A percentile compares a stretch with the other conserved stretches of the same genome.
Conservation (phyloP, 2,888 invertebrate genomes). For the Lysandra bellargus region DNA sequence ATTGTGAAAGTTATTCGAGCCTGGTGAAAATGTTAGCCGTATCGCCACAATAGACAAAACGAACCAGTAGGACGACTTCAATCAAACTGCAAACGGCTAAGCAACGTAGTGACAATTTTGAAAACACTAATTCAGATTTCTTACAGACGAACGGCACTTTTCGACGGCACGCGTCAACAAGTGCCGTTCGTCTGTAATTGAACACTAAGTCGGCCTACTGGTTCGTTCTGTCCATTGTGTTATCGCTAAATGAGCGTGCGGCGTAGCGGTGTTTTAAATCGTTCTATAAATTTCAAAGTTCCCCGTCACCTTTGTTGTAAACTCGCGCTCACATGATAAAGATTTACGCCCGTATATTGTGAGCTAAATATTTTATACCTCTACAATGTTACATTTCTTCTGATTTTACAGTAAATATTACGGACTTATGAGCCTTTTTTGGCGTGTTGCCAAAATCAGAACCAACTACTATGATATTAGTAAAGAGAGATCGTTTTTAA, state of each 20-base stretch:
- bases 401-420: background rate
- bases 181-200: too few relatives aligned
- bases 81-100: too few relatives aligned
- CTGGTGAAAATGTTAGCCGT: constrained; percentile 6
- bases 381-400: background rate
- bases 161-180: too few relatives aligned
- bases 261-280: constrained; percentile 17
- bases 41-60: background rate
- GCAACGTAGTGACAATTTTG: too few relatives aligned
- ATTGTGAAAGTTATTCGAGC: background rate
- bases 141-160: too few relatives aligned
- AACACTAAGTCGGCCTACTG: too few relatives aligned
- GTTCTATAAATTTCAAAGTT: constrained; percentile 27
- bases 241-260: constrained; percentile 4
- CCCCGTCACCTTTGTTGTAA: constrained; percentile 17
- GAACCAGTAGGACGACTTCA: too few relatives aligned
- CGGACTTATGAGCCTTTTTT: background rate
- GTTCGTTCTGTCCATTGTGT: too few relatives aligned
- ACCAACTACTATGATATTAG: too few relatives aligned
- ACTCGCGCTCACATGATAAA: constrained; percentile 8
- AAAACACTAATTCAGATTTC: too few relatives aligned
- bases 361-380: background rate
- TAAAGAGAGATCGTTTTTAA: too few relatives aligned
- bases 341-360: constrained; percentile 12
- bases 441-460: background rate